Base-by-base conservation (phyloP, 2,113 vertebrate genomes). In the Malaclemys terrapin region DNA sequence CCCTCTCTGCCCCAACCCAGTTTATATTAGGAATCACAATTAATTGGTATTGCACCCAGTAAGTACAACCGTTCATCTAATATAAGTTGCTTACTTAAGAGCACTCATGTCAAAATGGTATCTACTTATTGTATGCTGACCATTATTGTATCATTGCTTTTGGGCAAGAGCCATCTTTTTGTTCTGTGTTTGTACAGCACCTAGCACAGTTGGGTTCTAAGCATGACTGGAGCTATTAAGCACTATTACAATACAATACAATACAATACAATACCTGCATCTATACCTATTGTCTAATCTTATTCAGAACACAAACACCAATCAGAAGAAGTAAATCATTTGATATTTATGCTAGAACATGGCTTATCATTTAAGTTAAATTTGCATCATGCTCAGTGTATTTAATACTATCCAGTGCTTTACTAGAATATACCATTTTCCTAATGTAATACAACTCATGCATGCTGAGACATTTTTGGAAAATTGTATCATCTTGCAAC, bases 301-400 rank as follows among this genome's bases (percentile, higher is more conserved):
- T 65, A 83, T 85, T 96, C 88, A 89, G 54, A 85, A 85, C 90
- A 94, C 95, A 95, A 92, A 96, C 96, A 91, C 90, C 97, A 93
- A 88, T 96, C 95, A 92, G 91, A 79, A 93, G 86, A 93, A 6
- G 80, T 94, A 96, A 95, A 91, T 85, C 90, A 94, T 96, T 97
- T 96, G 89, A 87, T 96, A 97, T 96, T 95, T 97, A 95, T 91
- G 94, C 89, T 94, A 85, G 91, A 95, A 97, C 89, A 85, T 69
- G 89, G 94, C 95, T 95, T 96, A 96, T 88, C 85, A 96, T 96
- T 97, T 97, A 97, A 97, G 97, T 97, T 96, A 97, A 95, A 96
- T 96, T 95, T 97, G 87, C 89, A 93, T 96, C 94, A 95, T 97
- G 95, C 91, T 96, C 94, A 82, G 62, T 95, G 93, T 97, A 97